These are phyloP conservation scores for Emmelina monodactyla DNA, from an alignment of 2,888 invertebrate species.

Conservation along the genomic window DNA sequence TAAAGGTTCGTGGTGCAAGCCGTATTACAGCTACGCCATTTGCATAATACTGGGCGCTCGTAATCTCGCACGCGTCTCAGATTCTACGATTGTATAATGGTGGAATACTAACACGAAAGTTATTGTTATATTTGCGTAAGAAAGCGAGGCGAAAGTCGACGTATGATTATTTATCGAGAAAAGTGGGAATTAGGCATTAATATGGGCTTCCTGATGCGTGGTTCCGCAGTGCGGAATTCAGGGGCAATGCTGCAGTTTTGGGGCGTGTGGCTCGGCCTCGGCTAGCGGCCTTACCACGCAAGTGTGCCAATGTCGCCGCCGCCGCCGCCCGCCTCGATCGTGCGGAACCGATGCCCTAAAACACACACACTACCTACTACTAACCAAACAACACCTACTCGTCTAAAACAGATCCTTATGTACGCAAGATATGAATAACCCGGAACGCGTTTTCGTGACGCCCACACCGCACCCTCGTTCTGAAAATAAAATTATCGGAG, in stretches of 20 bases:
- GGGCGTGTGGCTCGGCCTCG: constrained; percentile 57
- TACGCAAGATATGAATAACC: no score
- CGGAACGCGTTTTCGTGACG: constrained; percentile 4
- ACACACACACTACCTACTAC: constrained; percentile 14
- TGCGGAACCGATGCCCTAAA: constrained; percentile 41
- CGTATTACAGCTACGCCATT: constrained; percentile 50
- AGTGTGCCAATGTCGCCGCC: constrained; percentile 60
- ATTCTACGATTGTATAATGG: constrained; percentile 43
- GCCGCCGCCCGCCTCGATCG: constrained; percentile 31
- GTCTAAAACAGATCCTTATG: no score
- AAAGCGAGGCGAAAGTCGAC: no score
- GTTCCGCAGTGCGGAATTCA: constrained; percentile 56
- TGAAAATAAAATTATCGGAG: constrained; percentile 44
- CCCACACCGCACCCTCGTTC: constrained; percentile 38
- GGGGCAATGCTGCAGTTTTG: constrained; percentile 42
- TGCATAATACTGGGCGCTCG: constrained; percentile 56
- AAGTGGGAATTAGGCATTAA: no score
- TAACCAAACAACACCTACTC: constrained; percentile 3
- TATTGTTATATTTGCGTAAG: constrained; percentile 24
- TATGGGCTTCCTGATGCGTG: no score
- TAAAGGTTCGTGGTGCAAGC: constrained; percentile 58
- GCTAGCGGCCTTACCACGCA: constrained; percentile 44
- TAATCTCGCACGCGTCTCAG: constrained; percentile 35
- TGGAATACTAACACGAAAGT: constrained; percentile 12
- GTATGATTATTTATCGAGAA: no score